These are phyloP conservation scores for Austrolebias charrua DNA, from an alignment of 2,797 vertebrate species.

Conservation along the genomic window DNA sequence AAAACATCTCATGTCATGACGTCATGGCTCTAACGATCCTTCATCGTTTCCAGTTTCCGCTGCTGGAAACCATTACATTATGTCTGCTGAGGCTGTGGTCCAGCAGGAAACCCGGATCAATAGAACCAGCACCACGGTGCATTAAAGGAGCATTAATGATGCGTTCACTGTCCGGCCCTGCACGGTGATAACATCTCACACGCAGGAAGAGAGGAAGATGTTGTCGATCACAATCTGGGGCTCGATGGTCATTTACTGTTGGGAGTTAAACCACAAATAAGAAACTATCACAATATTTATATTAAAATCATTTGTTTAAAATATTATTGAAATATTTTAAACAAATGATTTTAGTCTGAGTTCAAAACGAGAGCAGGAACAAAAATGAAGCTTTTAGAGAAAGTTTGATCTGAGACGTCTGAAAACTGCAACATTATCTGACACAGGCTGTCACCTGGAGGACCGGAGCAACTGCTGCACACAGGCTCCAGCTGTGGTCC, in stretches of 20 bases:
- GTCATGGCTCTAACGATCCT: too few relatives aligned
- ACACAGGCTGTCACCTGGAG: conserved; percentile 51
- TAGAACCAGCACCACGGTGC: conserved; percentile 27
- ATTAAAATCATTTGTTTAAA: too few relatives aligned
- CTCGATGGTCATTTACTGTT: background rate
- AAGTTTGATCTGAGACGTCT: background rate
- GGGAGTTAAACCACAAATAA: background rate
- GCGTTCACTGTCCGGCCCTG: conserved; percentile 4
- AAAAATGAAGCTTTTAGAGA: background rate
- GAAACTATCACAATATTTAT: too few relatives aligned
- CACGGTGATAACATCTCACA: conserved; percentile 19
- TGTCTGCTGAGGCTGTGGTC: conserved; percentile 22
- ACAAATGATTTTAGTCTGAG: background rate
- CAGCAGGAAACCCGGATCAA: conserved; percentile 37
- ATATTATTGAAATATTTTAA: too few relatives aligned
- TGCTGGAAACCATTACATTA: conserved; percentile 19
- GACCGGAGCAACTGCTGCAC: conserved; percentile 14
- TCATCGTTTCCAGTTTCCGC: background rate
- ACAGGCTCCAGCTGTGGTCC: too few relatives aligned
- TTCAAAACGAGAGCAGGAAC: background rate
- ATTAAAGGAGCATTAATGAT: conserved; percentile 54
- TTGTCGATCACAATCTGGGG: conserved; percentile 26
- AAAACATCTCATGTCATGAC: too few relatives aligned
- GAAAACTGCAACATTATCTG: background rate
- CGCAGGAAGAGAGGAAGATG: conserved; percentile 9